Evolutionary conservation across 1,140 invertebrate species (phyloP).

Genomic region (Pseudomyrmex concolor): DNA sequence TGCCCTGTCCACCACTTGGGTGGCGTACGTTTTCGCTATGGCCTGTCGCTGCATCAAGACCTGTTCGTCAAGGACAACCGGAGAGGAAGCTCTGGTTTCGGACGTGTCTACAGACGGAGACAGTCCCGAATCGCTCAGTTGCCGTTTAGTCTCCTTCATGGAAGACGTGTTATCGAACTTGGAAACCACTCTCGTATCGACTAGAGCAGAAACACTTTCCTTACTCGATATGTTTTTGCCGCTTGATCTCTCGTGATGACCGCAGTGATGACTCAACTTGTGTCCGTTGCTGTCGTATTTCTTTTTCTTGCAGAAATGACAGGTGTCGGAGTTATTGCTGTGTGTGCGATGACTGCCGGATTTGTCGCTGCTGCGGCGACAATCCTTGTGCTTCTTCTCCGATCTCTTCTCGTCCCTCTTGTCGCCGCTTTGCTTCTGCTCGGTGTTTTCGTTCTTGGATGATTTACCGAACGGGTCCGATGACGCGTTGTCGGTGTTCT

Average conservation of each 20-base stretch:
- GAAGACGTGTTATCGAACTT: constrained; percentile 52
- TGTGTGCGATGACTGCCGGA: constrained; percentile 69
- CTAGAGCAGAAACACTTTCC: constrained; percentile 45
- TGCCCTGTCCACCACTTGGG: constrained; percentile 83
- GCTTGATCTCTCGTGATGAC: constrained; percentile 66
- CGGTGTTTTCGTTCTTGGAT: constrained; percentile 51
- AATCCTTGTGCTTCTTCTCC: constrained; percentile 70
- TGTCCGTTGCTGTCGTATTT: constrained; percentile 71
- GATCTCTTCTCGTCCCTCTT: constrained; percentile 68
- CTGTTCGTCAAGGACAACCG: constrained; percentile 51
- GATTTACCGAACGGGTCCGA: constrained; percentile 60
- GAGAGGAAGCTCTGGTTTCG: background rate
- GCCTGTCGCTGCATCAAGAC: constrained; percentile 66
- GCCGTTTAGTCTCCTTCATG: constrained; percentile 66
- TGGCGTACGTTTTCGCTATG: constrained; percentile 79
- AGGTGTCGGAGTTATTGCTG: constrained; percentile 61
- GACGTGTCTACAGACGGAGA: constrained; percentile 17
- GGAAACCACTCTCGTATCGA: constrained; percentile 33
- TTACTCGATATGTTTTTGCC: constrained; percentile 56
- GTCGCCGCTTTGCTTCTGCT: constrained; percentile 62
- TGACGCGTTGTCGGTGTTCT: constrained; percentile 53
- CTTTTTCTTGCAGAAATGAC: constrained; percentile 76
- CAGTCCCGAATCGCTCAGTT: constrained; percentile 48
- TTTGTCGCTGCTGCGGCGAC: constrained; percentile 71
- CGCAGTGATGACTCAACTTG: constrained; percentile 68